Percentiles rank a stretch among this genome's conserved stretches.
Evolutionary conservation across 1,140 invertebrate genomes (phyloP).

Genomic region (Cyclargus thomasi): DNA sequence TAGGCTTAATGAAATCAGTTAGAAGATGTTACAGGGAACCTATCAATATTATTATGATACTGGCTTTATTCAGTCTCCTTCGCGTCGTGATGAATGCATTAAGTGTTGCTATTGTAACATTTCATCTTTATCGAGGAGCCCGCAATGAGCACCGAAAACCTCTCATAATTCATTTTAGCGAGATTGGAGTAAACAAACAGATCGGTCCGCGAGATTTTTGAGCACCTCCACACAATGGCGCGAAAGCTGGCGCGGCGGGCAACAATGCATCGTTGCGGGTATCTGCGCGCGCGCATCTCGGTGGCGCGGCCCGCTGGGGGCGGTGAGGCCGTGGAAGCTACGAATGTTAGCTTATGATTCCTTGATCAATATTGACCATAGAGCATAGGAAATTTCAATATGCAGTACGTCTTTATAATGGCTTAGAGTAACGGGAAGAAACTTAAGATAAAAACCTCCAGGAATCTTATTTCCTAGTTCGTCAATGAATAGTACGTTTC

Average conservation of each 20-base stretch:
- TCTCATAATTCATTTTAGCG: slow-evolving; percentile 27
- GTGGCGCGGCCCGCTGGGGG: slow-evolving; percentile 59
- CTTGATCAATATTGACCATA: slow-evolving; percentile 1
- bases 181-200: slow-evolving; percentile 61
- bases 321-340: slow-evolving; percentile 47
- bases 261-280: slow-evolving; percentile 64
- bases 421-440: too few relatives aligned
- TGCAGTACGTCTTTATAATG: too few relatives aligned
- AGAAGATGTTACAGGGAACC: too few relatives aligned
- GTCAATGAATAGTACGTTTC: too few relatives aligned
- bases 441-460: too few relatives aligned
- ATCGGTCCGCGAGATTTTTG: slow-evolving; percentile 52
- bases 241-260: slow-evolving; percentile 63
- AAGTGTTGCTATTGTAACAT: slow-evolving; percentile 4
- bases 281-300: slow-evolving; percentile 54
- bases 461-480: too few relatives aligned
- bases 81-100: neutral
- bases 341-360: slow-evolving; percentile 6
- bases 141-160: slow-evolving; percentile 1
- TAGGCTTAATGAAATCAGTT: too few relatives aligned
- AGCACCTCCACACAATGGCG: slow-evolving; percentile 57
- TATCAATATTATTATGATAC: neutral
- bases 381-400: too few relatives aligned
- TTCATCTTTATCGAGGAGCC: slow-evolving; percentile 9
- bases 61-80: neutral